Base-by-base conservation (phyloP, 2,888 invertebrate species). In the Phalera bucephala region DNA sequence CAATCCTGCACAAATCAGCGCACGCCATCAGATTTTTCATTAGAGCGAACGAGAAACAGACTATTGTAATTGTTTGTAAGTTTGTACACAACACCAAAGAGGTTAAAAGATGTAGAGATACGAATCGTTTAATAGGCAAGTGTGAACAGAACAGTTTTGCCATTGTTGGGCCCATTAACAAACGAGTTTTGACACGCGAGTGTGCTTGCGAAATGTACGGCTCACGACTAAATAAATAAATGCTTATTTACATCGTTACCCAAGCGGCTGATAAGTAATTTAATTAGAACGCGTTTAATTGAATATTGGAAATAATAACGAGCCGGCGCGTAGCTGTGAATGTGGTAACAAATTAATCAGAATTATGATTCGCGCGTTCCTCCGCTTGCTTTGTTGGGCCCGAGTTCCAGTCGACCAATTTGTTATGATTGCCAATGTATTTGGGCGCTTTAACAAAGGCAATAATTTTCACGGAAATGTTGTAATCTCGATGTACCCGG, bases 181-280 rank as follows among this genome's bases (percentile, higher is more conserved):
- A 84, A 84, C 81, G 71, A 71, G 86, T 85, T 80, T 79, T 78
- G 82, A 80, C 85, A 85, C 80, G 85, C 83, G 78, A 80, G 70
- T 64, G 64, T 63, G 54, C 69, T 86, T 85, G 74, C 80, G 80
- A 83, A 86, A 85, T 65, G 65, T 66, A 64, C 60, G 54, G 57
- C 72, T 77, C 80, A 81, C 81, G 80, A 81, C 76, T 77, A 77
- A 78, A 80, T 79, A 81, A 80, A 84, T 79, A 82, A 76, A 71
- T 73, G 68, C 67, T 74, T 76, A 78, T 78, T 77, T 71, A 77
- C 72, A 74, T 74, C 69, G 71, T 80, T 82, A 69, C 78, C 60
- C 64, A 73, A 77, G 72, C 57, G 49, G 56, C 56, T 68, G 79
- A 81, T 80, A 81, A 78, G 71, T 82, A 75, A 83, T 83, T 82